Base-by-base conservation (phyloP, 2,888 invertebrate genomes). In the Andrena minutula region DNA sequence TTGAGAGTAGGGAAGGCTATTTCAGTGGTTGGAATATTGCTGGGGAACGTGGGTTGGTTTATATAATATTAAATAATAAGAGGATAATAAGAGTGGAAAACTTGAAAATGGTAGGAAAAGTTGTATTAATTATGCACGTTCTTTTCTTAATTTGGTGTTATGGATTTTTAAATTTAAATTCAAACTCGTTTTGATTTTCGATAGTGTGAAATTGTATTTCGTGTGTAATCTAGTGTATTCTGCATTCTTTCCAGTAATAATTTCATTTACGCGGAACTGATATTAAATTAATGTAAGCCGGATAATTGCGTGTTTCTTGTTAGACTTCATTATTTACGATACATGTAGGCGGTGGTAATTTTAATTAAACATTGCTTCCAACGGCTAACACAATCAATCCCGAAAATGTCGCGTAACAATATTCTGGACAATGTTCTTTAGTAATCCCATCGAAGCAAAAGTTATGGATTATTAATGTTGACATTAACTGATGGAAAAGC, bases 291-390 rank as follows among this genome's bases (percentile, higher is more conserved):
- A 56, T 26, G 56, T 56, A 56, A 56, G 10, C 26, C 56, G 16
- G n/a, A 61, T 16, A 32, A 61, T 61, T 30, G 61, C 32, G 23
- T 23, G 53, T 26, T 56, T 56, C 23, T 56, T 56, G 56, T 56
- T 26, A 23, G 56, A 8, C 10, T 26, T 56, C 56, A 23, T 56
- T 56, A 56, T 56, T 56, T 26, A 56, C 56, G 23, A 56, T 23
- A 56, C 26, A 26, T 56, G 23, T 56, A 8, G 23, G 8, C 2
- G 8, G 20, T 26, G 10, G 56, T 23, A 26, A 56, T 56, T 56
- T 26, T 10, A 56, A 26, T 56, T 26, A 56, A 56, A 56, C 23
- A 56, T 56, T 56, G 23, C 23, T 26, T 10, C 23, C 20, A 56
- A 10, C 56, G 56, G 8, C 56, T 1, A 56, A 56, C 10, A 23